Conservation (phyloP, 2,888 invertebrate genomes). For the Diarsia brunnea region DNA sequence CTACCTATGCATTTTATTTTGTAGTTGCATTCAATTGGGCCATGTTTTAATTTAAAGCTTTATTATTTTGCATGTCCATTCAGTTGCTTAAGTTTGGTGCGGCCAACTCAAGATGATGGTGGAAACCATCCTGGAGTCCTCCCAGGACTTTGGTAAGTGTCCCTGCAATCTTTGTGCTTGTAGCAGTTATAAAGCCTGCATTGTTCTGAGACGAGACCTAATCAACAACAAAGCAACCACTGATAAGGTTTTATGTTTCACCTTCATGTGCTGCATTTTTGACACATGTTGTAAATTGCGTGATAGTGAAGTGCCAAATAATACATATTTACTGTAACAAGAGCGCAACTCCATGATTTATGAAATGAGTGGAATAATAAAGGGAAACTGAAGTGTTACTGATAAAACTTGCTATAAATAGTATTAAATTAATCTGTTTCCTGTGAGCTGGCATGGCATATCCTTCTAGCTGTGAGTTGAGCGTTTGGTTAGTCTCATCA, state of each 20-base stretch:
- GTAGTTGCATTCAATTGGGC: slow-evolving; percentile 19
- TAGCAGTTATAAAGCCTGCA: not conserved
- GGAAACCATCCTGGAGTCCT: slow-evolving; percentile 88
- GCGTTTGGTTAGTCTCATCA: not conserved
- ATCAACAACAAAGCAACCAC: not conserved
- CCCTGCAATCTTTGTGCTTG: not conserved
- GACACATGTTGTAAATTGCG: not conserved
- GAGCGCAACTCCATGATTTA: not conserved
- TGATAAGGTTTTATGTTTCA: no score
- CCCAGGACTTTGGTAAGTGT: slow-evolving; percentile 88
- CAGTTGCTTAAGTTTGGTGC: slow-evolving; percentile 77
- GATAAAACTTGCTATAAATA: slow-evolving; percentile 48
- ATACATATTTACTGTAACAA: not conserved
- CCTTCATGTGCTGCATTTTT: not conserved
- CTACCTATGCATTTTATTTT: not conserved
- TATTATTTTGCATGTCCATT: slow-evolving; percentile 74
- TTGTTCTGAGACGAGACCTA: not conserved
- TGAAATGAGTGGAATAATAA: not conserved
- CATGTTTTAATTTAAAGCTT: slow-evolving; percentile 62
- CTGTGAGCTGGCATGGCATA: slow-evolving; percentile 16
- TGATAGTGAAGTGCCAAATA: slow-evolving; percentile 11
- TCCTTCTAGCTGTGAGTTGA: slow-evolving; percentile 7
- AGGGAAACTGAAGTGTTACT: slow-evolving; percentile 35
- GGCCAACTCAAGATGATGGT: slow-evolving; percentile 86
- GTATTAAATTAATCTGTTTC: slow-evolving; percentile 35